Base-by-base conservation (phyloP, 2,113 vertebrate species). In the Toxotes jaculatrix region DNA sequence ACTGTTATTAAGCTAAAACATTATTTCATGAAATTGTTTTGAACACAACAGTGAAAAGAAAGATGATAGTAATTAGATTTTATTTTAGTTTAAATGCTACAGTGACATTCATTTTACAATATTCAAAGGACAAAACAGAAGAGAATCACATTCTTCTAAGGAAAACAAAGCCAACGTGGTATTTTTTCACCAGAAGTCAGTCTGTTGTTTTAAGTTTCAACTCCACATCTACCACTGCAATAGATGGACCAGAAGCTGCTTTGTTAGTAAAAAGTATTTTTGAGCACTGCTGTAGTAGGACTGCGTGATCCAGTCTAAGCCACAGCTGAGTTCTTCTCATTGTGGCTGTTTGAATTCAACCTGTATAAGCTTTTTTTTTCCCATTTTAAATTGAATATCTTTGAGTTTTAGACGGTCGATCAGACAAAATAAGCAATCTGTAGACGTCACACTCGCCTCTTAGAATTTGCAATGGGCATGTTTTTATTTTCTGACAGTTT, bases 271-370 rank as follows among this genome's bases (percentile, higher is more conserved):
- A 53, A 53, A n/a, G 8, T 5, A 53, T 53, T 9, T 53, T 8
- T 53, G 19, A 53, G 21, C 7, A 53, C 5, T n/a, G 8, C 3
- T 53, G 8, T 45, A 27, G 27, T 27, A 27, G 27, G 27, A 27
- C 27, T 27, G 27, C 27, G 27, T 27, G 43, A 45, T 14, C 16
- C 4, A 1, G 45, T 60, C 34, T 32, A 16, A 64, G 71, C 77
- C 59, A 65, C 32, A 70, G 70, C 56, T 69, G 21, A 64, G 31
- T 71, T 77, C 60, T 76, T 71, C 42, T 49, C 23, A 51, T 23
- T 56, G 53, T 27, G 10, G 70, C 51, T 63, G 60, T 59, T 32
- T 72, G 73, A 66, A 80, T 61, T 60, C 59, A 77, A 60, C 53
- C 65, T 32, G 76, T 71, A 53, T 16, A 40, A 7, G 12, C 45